Conservation (phyloP, 2,113 vertebrate genomes). For the Motacilla alba region DNA sequence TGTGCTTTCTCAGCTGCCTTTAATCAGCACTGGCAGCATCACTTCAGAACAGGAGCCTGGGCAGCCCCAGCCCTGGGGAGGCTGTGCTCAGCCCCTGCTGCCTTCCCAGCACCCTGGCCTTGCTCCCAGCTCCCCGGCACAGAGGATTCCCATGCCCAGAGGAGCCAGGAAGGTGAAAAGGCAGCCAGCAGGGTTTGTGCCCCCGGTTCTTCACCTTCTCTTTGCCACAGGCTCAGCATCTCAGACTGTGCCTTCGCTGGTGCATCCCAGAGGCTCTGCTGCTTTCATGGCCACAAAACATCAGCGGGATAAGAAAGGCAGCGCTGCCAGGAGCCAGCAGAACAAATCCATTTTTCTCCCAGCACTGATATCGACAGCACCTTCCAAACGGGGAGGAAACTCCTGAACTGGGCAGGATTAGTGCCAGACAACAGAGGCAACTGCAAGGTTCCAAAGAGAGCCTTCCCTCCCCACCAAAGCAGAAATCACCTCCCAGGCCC, state of each 20-base stretch:
- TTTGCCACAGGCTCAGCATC: background rate
- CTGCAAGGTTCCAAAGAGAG: background rate
- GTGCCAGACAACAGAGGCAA: background rate
- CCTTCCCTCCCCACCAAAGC: background rate
- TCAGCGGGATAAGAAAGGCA: background rate
- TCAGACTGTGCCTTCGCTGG: background rate
- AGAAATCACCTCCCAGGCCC: background rate
- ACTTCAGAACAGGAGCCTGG: background rate
- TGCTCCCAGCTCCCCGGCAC: background rate
- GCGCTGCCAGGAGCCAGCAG: background rate
- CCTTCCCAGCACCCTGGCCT: background rate
- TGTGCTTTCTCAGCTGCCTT: conserved; percentile 45
- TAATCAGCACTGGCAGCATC: background rate
- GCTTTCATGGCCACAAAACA: background rate
- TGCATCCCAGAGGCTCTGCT: background rate
- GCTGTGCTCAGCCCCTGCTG: background rate
- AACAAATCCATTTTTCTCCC: background rate
- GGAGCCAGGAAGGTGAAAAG: background rate
- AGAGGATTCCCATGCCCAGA: accelerated
- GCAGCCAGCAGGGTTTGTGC: background rate
- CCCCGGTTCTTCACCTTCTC: background rate
- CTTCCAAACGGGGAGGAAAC: background rate
- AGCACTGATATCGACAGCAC: background rate
- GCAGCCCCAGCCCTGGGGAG: background rate
- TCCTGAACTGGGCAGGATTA: background rate